These are phyloP conservation scores for Paradoxurus hermaphroditus DNA, from an alignment of 2,113 vertebrate genomes.

Conservation along the genomic window DNA sequence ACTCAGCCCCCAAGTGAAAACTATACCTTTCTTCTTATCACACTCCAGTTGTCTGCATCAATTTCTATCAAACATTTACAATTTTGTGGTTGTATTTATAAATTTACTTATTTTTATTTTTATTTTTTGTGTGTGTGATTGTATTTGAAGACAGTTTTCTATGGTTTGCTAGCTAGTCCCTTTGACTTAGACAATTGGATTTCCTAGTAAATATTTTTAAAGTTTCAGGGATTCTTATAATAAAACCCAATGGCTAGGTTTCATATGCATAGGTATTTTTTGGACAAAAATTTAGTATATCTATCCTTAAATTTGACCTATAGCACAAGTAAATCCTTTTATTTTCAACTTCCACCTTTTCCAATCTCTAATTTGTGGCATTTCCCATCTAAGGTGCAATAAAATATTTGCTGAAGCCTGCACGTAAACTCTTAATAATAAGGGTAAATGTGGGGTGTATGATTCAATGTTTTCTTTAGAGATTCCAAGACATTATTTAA, in stretches of 20 bases:
- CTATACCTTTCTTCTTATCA: not conserved
- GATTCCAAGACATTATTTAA: not conserved
- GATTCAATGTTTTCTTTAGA: not conserved
- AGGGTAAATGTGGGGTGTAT: not conserved
- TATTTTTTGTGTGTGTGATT: not conserved
- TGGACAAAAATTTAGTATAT: not conserved
- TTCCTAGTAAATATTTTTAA: not conserved
- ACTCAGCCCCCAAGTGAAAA: not conserved
- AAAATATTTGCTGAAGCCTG: not conserved
- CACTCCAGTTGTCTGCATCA: not conserved
- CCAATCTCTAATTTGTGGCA: not conserved
- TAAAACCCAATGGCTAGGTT: not conserved
- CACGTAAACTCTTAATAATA: not conserved
- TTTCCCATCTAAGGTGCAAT: not conserved
- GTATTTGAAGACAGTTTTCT: not conserved
- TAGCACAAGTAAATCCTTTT: not conserved
- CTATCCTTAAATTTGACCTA: not conserved
- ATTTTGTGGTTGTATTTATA: not conserved
- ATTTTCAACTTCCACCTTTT: not conserved
- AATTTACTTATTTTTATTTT: not conserved
- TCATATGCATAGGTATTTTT: not conserved
- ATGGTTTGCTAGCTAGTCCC: not conserved
- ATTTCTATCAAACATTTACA: not conserved
- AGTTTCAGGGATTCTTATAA: not conserved
- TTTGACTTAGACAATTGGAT: not conserved